Evolutionary conservation across 2,888 invertebrate genomes (phyloP).

Genomic region (Cheiracanthium punctorium): DNA sequence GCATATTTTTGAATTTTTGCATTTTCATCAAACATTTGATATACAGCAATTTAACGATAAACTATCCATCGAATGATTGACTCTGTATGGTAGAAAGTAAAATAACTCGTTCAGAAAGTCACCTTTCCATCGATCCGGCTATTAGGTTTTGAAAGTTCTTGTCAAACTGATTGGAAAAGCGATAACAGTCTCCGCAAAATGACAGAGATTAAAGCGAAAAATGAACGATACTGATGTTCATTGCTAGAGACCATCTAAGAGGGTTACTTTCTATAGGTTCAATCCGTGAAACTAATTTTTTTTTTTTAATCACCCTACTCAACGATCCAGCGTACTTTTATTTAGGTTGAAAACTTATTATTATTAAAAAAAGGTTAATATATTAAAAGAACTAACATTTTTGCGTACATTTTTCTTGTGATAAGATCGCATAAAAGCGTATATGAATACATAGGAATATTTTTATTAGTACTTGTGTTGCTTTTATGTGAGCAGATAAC

Average conservation of each 20-base stretch:
- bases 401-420: too few species aligned
- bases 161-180: constrained; percentile 46
- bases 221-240: constrained; percentile 41
- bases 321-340: neutral
- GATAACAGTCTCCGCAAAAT: constrained; percentile 40
- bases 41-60: neutral
- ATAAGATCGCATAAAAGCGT: too few species aligned
- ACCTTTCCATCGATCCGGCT: constrained; percentile 51
- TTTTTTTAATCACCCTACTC: too few species aligned
- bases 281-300: constrained; percentile 11
- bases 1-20: neutral
- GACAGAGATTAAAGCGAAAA: constrained; percentile 38
- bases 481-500: too few species aligned
- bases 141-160: constrained; percentile 41
- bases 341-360: too few species aligned
- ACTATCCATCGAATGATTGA: neutral
- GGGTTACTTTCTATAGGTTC: neutral
- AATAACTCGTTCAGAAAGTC: constrained; percentile 26
- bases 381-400: too few species aligned
- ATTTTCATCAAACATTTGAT: neutral
- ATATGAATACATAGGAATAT: too few species aligned
- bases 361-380: too few species aligned
- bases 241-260: neutral
- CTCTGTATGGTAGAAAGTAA: neutral
- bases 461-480: too few species aligned